phyloP scores from a whole-genome alignment of 2,888 invertebrate species.

The Drosophila diplacantha region DNA sequence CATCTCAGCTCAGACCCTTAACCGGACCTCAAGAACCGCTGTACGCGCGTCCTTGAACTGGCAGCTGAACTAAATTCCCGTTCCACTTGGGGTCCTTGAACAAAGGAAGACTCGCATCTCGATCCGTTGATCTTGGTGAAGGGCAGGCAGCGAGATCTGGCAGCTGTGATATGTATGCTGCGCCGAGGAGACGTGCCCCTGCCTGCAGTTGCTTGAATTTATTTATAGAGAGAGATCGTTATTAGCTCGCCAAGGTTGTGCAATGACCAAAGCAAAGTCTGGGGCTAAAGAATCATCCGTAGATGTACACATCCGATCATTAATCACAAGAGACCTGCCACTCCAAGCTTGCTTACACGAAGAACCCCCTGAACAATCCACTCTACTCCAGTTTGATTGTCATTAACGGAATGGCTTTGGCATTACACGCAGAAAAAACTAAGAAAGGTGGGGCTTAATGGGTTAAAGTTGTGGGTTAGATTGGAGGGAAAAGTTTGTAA shows the following conservation, averaged over 20 bases:
- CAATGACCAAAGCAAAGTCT: slow-evolving; percentile 54
- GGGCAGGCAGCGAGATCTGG: slow-evolving; percentile 51
- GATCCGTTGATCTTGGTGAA: slow-evolving; percentile 49
- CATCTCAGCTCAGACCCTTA: slow-evolving; percentile 25
- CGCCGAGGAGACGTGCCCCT: slow-evolving; percentile 47
- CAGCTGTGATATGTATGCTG: slow-evolving; percentile 42
- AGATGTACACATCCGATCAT: slow-evolving; percentile 45
- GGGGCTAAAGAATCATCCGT: slow-evolving; percentile 32
- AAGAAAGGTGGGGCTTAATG: background rate
- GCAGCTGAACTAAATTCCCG: slow-evolving; percentile 66
- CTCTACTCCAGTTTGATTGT: slow-evolving; percentile 34
- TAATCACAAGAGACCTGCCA: slow-evolving; percentile 52
- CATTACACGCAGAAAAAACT: slow-evolving; percentile 9
- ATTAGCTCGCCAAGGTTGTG: slow-evolving; percentile 57
- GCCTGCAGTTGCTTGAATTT: slow-evolving; percentile 36
- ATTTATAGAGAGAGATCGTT: slow-evolving; percentile 62
- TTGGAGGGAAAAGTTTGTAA: too few relatives aligned
- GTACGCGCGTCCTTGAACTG: slow-evolving; percentile 70
- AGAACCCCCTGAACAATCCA: slow-evolving; percentile 33
- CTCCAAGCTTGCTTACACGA: slow-evolving; percentile 37
- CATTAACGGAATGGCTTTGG: slow-evolving; percentile 31
- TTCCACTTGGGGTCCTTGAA: slow-evolving; percentile 59
- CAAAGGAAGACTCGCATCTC: slow-evolving; percentile 26
- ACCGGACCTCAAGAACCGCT: slow-evolving; percentile 68
- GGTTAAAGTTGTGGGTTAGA: background rate